Conservation (phyloP, 2,113 vertebrate genomes). For the Perccottus glenii region DNA sequence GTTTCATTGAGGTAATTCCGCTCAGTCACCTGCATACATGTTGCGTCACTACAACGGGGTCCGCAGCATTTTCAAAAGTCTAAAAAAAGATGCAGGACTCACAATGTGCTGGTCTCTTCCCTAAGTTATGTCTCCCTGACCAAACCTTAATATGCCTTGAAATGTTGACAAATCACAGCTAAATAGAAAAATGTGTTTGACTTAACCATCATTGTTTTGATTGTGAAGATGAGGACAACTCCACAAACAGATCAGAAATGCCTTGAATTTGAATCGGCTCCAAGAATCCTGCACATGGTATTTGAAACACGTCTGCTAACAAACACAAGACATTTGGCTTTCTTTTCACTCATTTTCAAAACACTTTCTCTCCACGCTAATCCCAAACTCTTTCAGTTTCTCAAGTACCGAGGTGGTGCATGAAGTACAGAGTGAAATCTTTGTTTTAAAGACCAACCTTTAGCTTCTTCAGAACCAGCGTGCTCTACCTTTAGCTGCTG, state of each 20-base stretch:
- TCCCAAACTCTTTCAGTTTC: background rate
- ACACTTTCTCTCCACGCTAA: background rate
- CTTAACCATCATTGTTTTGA: background rate
- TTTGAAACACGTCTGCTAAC: background rate
- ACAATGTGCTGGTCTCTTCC: no score
- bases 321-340: background rate
- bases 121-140: no score
- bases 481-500: constrained; percentile 3
- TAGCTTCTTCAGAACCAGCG: background rate
- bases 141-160: no score
- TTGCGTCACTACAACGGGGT: no score
- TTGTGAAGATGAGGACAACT: background rate
- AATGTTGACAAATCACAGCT: no score
- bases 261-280: background rate
- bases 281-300: background rate
- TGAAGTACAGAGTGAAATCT: background rate
- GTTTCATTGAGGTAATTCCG: no score
- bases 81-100: no score
- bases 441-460: constrained; percentile 3
- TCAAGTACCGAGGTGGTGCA: background rate
- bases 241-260: background rate
- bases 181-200: no score
- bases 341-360: background rate
- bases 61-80: no score
- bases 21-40: no score